These are phyloP conservation scores for Pelobates fuscus DNA, from an alignment of 2,113 vertebrate species.

Conservation along the genomic window DNA sequence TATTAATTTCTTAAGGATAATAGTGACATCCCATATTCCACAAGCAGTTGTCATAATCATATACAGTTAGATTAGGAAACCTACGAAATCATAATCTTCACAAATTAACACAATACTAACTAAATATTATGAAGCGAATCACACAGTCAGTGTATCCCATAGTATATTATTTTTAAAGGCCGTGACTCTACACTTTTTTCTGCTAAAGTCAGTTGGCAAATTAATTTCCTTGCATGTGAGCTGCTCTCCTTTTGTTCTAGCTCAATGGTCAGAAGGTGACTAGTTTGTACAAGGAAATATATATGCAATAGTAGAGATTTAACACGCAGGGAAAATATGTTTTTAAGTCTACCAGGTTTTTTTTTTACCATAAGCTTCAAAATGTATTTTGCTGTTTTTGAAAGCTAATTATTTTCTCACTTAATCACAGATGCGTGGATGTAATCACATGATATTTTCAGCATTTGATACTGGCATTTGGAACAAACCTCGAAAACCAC, in stretches of 20 bases:
- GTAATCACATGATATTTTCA: no score
- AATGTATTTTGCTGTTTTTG: no score
- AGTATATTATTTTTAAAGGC: conserved; percentile 10
- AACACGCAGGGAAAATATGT: conserved; percentile 18
- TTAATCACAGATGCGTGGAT: no score
- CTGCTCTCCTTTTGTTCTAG: conserved; percentile 22
- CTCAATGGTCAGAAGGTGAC: conserved; percentile 35
- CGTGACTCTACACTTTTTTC: conserved; percentile 11
- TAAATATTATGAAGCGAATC: conserved; percentile 31
- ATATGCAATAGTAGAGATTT: conserved; percentile 28
- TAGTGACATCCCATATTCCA: conserved; percentile 31
- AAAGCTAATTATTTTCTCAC: no score
- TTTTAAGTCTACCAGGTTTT: no score
- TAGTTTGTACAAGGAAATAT: conserved; percentile 30
- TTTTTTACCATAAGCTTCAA: no score
- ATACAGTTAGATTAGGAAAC: conserved; percentile 68
- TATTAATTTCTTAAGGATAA: no score
- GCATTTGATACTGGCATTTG: no score
- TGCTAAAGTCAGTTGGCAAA: conserved; percentile 38
- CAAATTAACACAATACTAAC: conserved; percentile 68
- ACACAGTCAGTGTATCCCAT: background rate
- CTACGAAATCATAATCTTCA: conserved; percentile 64
- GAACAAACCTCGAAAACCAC: no score
- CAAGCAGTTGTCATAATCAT: conserved; percentile 66
- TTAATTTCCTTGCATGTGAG: conserved; percentile 17